Conservation (phyloP, 2,113 vertebrate genomes). For the Chloroceryle aenea region DNA sequence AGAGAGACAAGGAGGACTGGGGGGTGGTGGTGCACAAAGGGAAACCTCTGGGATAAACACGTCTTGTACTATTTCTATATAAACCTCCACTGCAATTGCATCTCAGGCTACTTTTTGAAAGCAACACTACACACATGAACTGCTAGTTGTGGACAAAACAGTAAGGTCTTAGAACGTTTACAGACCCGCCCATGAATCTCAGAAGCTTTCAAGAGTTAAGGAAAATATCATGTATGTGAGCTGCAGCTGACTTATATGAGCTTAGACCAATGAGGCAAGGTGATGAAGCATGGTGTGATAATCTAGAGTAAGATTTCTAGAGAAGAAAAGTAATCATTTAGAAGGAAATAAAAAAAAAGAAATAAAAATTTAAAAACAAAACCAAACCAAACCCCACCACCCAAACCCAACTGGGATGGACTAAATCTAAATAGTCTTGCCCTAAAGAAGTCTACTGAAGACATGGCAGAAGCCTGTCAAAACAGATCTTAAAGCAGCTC, state of each 20-base stretch:
- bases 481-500: conserved; percentile 7
- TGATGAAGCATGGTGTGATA: neutral
- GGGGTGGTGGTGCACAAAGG: neutral
- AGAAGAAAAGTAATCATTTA: neutral
- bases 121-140: neutral
- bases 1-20: neutral
- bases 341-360: neutral
- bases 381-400: neutral
- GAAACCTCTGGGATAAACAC: neutral
- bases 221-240: rapidly evolving
- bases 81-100: neutral
- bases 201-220: neutral
- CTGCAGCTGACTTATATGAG: neutral
- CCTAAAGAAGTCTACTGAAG: neutral
- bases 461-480: neutral
- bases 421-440: neutral
- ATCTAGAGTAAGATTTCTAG: neutral
- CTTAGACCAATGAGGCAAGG: neutral
- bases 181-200: neutral
- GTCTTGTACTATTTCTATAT: neutral
- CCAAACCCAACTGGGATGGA: neutral
- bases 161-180: neutral
- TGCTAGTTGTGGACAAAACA: neutral
- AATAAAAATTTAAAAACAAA: too few relatives aligned
- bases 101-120: neutral